phyloP scores from a whole-genome alignment of 2,113 vertebrate genomes.

The Prietella phreatophila region DNA sequence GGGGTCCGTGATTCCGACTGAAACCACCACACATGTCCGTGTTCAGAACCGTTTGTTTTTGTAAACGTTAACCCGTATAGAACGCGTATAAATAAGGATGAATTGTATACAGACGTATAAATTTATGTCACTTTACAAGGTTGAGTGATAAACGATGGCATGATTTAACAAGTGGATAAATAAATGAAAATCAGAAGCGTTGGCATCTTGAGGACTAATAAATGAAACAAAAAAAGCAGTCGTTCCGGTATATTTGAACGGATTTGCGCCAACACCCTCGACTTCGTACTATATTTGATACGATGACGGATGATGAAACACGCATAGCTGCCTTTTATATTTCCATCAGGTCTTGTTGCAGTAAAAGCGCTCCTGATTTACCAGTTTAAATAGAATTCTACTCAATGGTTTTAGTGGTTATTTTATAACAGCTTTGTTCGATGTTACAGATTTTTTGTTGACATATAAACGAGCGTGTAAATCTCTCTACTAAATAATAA shows the following conservation, averaged over 20 bases:
- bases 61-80: constrained; percentile 3
- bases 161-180: not conserved
- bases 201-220: constrained; percentile 28
- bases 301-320: not conserved
- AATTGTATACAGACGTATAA: not conserved
- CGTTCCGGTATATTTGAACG: not conserved
- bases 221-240: constrained; percentile 4
- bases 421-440: not conserved
- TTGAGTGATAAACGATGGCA: not conserved
- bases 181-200: constrained; percentile 13
- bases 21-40: not conserved
- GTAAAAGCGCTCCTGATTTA: not conserved
- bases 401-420: not conserved
- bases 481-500: not conserved
- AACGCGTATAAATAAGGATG: not conserved
- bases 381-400: not conserved
- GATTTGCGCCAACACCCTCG: not conserved
- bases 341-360: not conserved
- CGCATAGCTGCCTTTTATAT: constrained; percentile 12
- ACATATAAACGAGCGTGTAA: constrained; percentile 1
- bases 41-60: not conserved
- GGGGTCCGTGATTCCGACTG: not conserved
- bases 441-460: not conserved
- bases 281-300: not conserved
- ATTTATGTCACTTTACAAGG: not conserved